Percentiles rank a stretch among this genome's conserved stretches.
Evolutionary conservation across 2,113 vertebrate genomes (phyloP).

Genomic region (Nyctibius bracteatus): DNA sequence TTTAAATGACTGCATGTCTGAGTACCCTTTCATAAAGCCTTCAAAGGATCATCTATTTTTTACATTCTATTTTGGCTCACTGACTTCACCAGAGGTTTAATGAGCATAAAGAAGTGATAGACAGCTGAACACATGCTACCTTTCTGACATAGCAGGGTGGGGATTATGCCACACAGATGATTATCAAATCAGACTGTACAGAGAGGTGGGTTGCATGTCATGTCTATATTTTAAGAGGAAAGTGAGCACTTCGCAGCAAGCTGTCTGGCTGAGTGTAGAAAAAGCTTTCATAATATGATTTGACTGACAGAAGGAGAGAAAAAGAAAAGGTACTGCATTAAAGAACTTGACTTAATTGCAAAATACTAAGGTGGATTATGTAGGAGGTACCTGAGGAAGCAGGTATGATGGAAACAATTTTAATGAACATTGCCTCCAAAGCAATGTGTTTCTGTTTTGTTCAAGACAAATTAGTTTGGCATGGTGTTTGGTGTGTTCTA

Average conservation of each 20-base stretch:
- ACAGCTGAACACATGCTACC: not conserved
- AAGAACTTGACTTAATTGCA: not conserved
- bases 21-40: not conserved
- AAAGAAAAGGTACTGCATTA: not conserved
- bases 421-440: not conserved
- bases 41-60: not conserved
- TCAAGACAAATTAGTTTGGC: not conserved
- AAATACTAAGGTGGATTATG: not conserved
- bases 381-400: not conserved
- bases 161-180: slow-evolving; percentile 11
- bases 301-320: not conserved
- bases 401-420: not conserved
- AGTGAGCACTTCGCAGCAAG: not conserved
- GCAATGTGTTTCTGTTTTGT: not conserved
- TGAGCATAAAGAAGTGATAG: not conserved
- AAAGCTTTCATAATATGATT: not conserved
- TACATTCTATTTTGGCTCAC: slow-evolving; percentile 18
- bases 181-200: not conserved
- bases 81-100: slow-evolving; percentile 5
- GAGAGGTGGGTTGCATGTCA: not conserved
- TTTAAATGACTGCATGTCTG: not conserved
- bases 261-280: not conserved
- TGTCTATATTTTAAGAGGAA: not conserved
- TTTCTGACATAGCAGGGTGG: not conserved
- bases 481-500: not conserved